phyloP scores from a whole-genome alignment of 1,140 invertebrate genomes.

The Antheraea mylitta region DNA sequence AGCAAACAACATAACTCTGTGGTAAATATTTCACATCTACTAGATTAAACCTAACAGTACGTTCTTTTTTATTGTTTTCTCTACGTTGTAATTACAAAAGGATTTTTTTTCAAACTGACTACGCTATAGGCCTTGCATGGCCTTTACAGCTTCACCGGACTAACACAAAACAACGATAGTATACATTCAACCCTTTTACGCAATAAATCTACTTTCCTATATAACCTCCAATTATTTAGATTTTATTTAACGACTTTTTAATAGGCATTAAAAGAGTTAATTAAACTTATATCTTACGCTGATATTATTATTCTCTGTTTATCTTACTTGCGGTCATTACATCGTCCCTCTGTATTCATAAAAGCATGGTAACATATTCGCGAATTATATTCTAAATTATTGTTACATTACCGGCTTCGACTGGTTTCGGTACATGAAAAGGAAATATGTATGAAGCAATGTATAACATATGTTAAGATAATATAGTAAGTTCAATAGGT shows the following conservation, averaged over 20 bases:
- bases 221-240: not conserved
- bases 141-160: too few relatives aligned
- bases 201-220: not conserved
- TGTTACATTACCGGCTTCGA: not conserved
- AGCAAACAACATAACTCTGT: too few relatives aligned
- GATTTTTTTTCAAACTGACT: too few relatives aligned
- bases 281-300: constrained; percentile 18
- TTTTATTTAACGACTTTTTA: constrained; percentile 17
- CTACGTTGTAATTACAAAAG: too few relatives aligned
- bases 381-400: not conserved
- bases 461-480: constrained; percentile 16
- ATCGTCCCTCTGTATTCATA: constrained; percentile 23
- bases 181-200: too few relatives aligned
- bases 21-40: too few relatives aligned
- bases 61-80: too few relatives aligned
- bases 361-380: not conserved
- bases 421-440: not conserved
- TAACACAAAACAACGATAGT: too few relatives aligned
- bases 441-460: constrained; percentile 16
- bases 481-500: constrained; percentile 26
- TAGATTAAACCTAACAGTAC: too few relatives aligned
- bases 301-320: constrained; percentile 29
- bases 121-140: too few relatives aligned
- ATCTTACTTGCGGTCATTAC: constrained; percentile 43
- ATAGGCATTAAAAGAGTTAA: constrained; percentile 17